Evolutionary conservation across 1,140 invertebrate species (phyloP).

Genomic region (Heliconius himera): DNA sequence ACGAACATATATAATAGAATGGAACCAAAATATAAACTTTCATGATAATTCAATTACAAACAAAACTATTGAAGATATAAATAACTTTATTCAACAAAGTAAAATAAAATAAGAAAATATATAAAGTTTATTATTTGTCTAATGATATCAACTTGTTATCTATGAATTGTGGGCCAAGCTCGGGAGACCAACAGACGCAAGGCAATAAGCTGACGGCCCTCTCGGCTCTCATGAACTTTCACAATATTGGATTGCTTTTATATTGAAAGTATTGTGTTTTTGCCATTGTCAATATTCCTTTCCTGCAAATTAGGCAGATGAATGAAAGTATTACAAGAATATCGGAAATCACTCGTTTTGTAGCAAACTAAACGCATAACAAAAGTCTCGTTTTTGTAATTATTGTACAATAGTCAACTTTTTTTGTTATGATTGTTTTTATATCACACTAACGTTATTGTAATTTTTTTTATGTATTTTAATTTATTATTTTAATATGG

Average conservation of each 20-base stretch:
- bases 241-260: conserved; percentile 25
- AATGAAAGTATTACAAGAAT: not conserved
- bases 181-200: conserved; percentile 14
- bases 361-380: too few relatives aligned
- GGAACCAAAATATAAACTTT: not conserved
- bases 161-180: conserved; percentile 17
- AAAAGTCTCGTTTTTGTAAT: not conserved
- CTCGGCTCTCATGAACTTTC: conserved; percentile 21
- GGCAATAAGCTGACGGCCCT: conserved; percentile 23
- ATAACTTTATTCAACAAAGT: not conserved
- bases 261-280: conserved; percentile 22
- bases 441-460: too few relatives aligned
- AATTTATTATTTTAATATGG: too few relatives aligned
- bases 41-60: conserved; percentile 1
- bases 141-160: conserved; percentile 17
- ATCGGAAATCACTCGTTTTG: not conserved
- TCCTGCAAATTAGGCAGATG: not conserved
- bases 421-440: not conserved
- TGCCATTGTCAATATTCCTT: not conserved
- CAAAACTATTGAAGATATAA: not conserved
- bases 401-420: not conserved
- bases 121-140: conserved; percentile 21
- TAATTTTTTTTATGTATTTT: too few relatives aligned
- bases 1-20: not conserved
- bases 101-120: conserved; percentile 13